Base-by-base conservation (phyloP, 2,113 vertebrate species). In the Etia nguti region DNA sequence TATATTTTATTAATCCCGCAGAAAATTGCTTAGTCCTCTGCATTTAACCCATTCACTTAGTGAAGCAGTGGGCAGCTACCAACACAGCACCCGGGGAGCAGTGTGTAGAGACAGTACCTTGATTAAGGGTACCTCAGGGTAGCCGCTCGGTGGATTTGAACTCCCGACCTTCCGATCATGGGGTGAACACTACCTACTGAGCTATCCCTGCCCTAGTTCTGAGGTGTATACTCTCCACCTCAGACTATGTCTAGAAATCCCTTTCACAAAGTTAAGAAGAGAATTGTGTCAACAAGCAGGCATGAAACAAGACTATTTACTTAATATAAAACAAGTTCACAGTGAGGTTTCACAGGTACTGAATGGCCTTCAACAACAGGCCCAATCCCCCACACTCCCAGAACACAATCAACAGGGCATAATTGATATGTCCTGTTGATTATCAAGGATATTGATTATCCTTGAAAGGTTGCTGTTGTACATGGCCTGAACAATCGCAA, bases 141-240 rank as follows among this genome's bases (percentile, higher is more conserved):
- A 26, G 55, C 2, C 0, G 6, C 24, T 57, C 6, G 4, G 12
- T 8, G 24, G 55, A 57, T 0, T 57, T 12, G 8, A 57, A 26
- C 24, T 24, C 22, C 22, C 22, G 24, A 13, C 54, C 54, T 26
- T 13, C 22, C 6, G 1, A 56, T 2, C 1, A 57, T 0, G 0
- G 4, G 55, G 1, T 4, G 12, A 26, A 1, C 55, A 3, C 55
- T 26, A 57, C 55, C 26, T 3, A 4, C 10, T 12, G 54, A 55
- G 54, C 54, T 22, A n/a, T n/a, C n/a, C n/a, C n/a, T n/a, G n/a
- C n/a, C n/a, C 59, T 36, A 62, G 29, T 29, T 29, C 13, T 22
- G 20, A 43, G 12, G n/a, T 24, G 38, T 24, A 26, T 16, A 4
- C 38, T 13, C 38, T 46, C 22, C 13, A 70, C 38, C 68, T 24